These are phyloP conservation scores for Scomberomorus guttatus DNA, from an alignment of 2,797 vertebrate species.

Conservation along the genomic window DNA sequence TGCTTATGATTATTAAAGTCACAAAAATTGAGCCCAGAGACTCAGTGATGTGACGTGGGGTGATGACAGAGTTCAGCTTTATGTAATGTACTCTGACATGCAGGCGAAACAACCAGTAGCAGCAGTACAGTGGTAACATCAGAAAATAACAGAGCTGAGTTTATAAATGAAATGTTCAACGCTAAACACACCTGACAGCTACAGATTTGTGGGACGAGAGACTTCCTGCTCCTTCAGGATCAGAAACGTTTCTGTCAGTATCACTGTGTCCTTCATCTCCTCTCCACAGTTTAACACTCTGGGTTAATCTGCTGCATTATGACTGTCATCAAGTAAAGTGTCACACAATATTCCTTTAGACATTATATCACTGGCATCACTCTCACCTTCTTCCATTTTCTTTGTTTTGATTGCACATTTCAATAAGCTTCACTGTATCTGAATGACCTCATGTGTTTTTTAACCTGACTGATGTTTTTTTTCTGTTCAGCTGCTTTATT, in stretches of 20 bases:
- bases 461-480: neutral
- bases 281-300: conserved; percentile 29
- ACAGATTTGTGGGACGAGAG: too few species aligned
- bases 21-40: too few species aligned
- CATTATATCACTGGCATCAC: conserved; percentile 13
- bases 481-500: conserved; percentile 41
- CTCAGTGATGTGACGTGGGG: too few species aligned
- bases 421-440: conserved; percentile 15
- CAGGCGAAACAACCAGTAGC: too few species aligned
- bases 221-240: too few species aligned
- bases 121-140: too few species aligned
- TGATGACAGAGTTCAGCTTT: too few species aligned
- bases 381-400: neutral
- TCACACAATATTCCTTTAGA: conserved; percentile 17
- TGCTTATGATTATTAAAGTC: too few species aligned
- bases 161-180: too few species aligned
- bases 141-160: too few species aligned
- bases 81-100: too few species aligned
- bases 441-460: conserved; percentile 1
- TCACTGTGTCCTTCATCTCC: neutral
- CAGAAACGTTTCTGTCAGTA: neutral
- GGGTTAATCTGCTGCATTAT: conserved; percentile 29
- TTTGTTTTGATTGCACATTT: neutral
- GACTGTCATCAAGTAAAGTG: neutral
- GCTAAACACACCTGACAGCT: too few species aligned